Evolutionary conservation across 2,113 vertebrate species (phyloP).

Genomic region (Brachyistius frenatus): DNA sequence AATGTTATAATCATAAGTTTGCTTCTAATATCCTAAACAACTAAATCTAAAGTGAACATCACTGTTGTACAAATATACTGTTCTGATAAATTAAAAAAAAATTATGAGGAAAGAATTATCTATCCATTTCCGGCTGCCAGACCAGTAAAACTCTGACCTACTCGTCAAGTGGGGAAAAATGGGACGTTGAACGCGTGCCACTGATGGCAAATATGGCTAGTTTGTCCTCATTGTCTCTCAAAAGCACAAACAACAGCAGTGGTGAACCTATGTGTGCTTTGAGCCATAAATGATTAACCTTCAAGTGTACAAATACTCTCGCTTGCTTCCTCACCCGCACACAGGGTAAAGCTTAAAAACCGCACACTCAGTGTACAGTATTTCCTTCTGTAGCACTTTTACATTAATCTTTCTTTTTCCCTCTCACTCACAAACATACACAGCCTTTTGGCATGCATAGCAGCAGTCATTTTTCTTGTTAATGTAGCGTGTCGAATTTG

Average conservation of each 20-base stretch:
- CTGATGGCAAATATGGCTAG: not conserved
- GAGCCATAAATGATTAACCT: conserved; percentile 7
- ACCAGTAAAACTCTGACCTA: too few species aligned
- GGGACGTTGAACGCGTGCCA: too few species aligned
- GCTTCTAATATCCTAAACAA: too few species aligned
- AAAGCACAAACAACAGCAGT: not conserved
- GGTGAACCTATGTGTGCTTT: not conserved
- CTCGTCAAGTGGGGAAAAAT: too few species aligned
- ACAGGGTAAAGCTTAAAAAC: conserved; percentile 34
- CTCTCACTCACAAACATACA: conserved; percentile 31
- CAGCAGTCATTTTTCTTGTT: conserved; percentile 85
- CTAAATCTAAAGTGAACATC: too few species aligned
- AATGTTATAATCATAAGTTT: too few species aligned
- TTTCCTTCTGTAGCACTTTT: conserved; percentile 40
- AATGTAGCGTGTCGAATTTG: conserved; percentile 87
- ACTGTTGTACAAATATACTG: too few species aligned
- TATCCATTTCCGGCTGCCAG: too few species aligned
- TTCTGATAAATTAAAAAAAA: too few species aligned
- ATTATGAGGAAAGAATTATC: too few species aligned
- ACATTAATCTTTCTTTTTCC: conserved; percentile 43
- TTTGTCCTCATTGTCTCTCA: conserved; percentile 19
- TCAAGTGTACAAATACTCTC: not conserved
- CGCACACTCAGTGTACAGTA: conserved; percentile 33
- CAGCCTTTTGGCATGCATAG: conserved; percentile 73
- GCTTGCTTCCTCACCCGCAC: conserved; percentile 10